phyloP scores from a whole-genome alignment of 2,888 invertebrate genomes.

The Chloroclystis v-ata region DNA sequence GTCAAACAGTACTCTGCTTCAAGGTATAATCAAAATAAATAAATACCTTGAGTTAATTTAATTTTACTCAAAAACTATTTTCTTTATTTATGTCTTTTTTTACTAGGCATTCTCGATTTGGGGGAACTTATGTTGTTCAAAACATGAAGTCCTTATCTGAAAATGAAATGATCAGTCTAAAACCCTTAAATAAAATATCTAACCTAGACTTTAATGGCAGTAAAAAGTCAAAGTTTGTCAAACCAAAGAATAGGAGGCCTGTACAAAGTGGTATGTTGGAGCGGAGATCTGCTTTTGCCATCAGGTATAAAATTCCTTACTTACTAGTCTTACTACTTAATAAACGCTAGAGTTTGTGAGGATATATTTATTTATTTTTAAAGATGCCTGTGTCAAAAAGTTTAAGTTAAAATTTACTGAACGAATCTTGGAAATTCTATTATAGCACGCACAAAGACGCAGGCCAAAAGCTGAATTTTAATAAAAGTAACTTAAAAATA shows the following conservation, averaged over 20 bases:
- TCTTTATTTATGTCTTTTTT: background rate
- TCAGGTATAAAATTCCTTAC: slow-evolving; percentile 67
- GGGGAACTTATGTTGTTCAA: slow-evolving; percentile 94
- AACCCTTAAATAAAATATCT: slow-evolving; percentile 87
- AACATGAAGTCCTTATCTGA: slow-evolving; percentile 96
- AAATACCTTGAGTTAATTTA: too few species aligned
- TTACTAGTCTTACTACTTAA: too few species aligned
- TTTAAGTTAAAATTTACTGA: too few species aligned
- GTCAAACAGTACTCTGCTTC: slow-evolving; percentile 67
- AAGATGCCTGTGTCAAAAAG: too few species aligned
- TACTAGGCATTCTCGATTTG: slow-evolving; percentile 93
- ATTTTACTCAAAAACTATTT: too few species aligned
- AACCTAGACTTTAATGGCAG: slow-evolving; percentile 87
- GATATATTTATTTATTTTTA: too few species aligned
- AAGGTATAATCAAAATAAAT: slow-evolving; percentile 41
- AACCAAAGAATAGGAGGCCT: slow-evolving; percentile 85
- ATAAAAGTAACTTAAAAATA: too few species aligned
- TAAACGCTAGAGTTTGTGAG: too few species aligned
- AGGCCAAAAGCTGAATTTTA: too few species aligned
- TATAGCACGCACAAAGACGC: too few species aligned
- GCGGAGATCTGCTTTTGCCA: slow-evolving; percentile 91
- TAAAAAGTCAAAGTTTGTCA: slow-evolving; percentile 73
- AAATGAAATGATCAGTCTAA: slow-evolving; percentile 92
- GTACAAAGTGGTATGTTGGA: slow-evolving; percentile 82
- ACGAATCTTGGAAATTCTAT: too few species aligned